Evolutionary conservation across 1,140 invertebrate species (phyloP), one percentile per base, ranked within the genome.

Genomic region (Magallana angulata): DNA sequence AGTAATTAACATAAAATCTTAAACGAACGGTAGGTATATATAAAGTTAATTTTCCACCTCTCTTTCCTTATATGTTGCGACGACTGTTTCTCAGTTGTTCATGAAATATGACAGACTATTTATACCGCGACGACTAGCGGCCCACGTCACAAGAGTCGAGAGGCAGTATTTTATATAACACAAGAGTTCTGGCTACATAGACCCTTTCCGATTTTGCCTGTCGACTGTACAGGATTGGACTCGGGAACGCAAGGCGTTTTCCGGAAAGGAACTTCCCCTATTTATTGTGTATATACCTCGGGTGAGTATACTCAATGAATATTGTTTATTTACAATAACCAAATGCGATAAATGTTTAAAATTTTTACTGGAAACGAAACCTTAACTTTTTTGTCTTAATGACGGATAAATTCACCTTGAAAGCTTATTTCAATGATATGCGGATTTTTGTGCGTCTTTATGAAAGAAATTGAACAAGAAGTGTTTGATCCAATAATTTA

Each of bases 121-220:
- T 76, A 76, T 76, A 76, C 68, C 68, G 68, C 36, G 68, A 76
- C 68, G 36, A 76, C 68, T 30, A 76, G 68, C 36, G 24, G 68
- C 24, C 24, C 24, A 76, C 68, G 68, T 76, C 68, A 76, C 68
- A 30, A 76, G 36, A 76, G 68, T 30, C 68, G 68, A 76, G 68
- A 76, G 68, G 68, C 68, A 76, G 36, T 76, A 76, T 76, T 76
- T 76, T 76, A 36, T 76, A 76, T 76, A 76, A 76, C 68, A 76
- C 68, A 76, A 30, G 24, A 76, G 68, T 76, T 76, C 68, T 76
- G 24, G 24, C 68, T 18, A 76, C 68, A 30, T 11, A 36, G 68
- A 24, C 36, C 68, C 68, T 76, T 76, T 76, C 68, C 68, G 68
- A 76, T 76, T 76, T 30, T 76, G 36, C 68, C 68, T 76, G 68